phyloP scores from a whole-genome alignment of 2,888 invertebrate genomes.

The Megalurothrips usitatus region DNA sequence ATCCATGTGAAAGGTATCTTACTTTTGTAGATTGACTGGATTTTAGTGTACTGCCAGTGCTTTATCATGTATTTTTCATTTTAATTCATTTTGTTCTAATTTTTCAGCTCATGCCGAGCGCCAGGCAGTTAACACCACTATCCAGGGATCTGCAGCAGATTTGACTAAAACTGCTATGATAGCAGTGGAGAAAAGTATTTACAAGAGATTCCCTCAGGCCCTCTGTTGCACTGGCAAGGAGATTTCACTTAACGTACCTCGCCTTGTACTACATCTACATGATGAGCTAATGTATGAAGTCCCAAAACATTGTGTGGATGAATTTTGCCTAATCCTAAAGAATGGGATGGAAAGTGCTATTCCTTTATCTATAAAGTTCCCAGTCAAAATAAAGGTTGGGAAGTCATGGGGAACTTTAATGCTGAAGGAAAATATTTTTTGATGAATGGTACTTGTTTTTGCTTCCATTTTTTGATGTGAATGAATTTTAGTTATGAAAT shows the following conservation, averaged over 20 bases:
- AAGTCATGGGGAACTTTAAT: slow-evolving; percentile 65
- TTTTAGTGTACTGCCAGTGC: too few relatives aligned
- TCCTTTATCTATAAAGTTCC: slow-evolving; percentile 69
- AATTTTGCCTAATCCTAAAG: slow-evolving; percentile 62
- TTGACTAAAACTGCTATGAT: slow-evolving; percentile 89
- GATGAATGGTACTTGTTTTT: too few relatives aligned
- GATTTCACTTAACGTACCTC: slow-evolving; percentile 30
- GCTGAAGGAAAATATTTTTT: background rate
- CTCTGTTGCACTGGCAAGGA: background rate
- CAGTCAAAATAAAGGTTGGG: slow-evolving; percentile 81
- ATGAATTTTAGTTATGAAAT: too few relatives aligned
- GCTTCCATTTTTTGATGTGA: too few relatives aligned
- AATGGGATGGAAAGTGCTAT: slow-evolving; percentile 75
- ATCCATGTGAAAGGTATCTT: slow-evolving; percentile 56
- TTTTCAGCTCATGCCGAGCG: slow-evolving; percentile 75
- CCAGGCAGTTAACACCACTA: slow-evolving; percentile 92
- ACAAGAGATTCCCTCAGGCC: slow-evolving; percentile 46
- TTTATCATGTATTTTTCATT: slow-evolving; percentile 22
- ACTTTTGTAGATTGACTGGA: too few relatives aligned
- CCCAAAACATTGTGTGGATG: slow-evolving; percentile 52
- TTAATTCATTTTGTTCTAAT: slow-evolving; percentile 30
- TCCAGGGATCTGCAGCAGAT: slow-evolving; percentile 97
- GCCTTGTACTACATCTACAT: slow-evolving; percentile 83
- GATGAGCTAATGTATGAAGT: slow-evolving; percentile 96
- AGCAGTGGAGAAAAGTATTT: slow-evolving; percentile 60